phyloP scores from a whole-genome alignment of 2,888 invertebrate species.

The Drosophila nigricruria region DNA sequence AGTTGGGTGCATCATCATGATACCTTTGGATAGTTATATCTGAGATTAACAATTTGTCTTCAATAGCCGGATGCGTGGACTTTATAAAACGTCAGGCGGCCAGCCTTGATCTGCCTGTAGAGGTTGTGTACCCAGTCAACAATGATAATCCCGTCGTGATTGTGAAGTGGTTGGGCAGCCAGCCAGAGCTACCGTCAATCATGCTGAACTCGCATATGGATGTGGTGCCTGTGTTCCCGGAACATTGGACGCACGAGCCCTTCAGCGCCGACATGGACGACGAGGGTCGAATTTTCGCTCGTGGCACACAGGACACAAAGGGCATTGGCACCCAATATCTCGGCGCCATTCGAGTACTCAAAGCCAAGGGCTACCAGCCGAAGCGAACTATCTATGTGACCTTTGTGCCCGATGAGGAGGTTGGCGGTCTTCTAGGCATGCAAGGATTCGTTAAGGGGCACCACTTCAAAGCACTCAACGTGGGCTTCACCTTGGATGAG shows the following conservation, averaged over 20 bases:
- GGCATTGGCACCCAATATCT: conserved; percentile 92
- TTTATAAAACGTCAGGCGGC: conserved; percentile 90
- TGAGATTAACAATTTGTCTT: background rate
- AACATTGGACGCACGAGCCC: conserved; percentile 96
- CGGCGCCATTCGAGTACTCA: conserved; percentile 90
- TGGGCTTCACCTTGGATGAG: conserved; percentile 93
- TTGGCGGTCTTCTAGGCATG: conserved; percentile 91
- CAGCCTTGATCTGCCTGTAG: conserved; percentile 88
- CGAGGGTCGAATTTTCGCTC: conserved; percentile 92
- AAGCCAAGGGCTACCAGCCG: conserved; percentile 86
- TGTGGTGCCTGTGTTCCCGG: conserved; percentile 94
- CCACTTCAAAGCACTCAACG: conserved; percentile 89
- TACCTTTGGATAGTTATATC: background rate
- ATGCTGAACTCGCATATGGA: conserved; percentile 97
- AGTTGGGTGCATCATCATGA: background rate
- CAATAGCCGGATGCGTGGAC: conserved; percentile 86
- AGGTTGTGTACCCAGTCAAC: conserved; percentile 86
- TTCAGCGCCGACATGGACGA: conserved; percentile 94
- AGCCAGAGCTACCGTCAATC: conserved; percentile 90
- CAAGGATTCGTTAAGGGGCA: conserved; percentile 88
- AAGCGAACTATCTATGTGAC: conserved; percentile 90
- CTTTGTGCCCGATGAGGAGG: conserved; percentile 91
- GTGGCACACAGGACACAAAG: conserved; percentile 93
- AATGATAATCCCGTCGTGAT: conserved; percentile 91
- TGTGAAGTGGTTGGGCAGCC: conserved; percentile 91